phyloP scores from a whole-genome alignment of 2,113 vertebrate species.

The Myiozetetes cayanensis region DNA sequence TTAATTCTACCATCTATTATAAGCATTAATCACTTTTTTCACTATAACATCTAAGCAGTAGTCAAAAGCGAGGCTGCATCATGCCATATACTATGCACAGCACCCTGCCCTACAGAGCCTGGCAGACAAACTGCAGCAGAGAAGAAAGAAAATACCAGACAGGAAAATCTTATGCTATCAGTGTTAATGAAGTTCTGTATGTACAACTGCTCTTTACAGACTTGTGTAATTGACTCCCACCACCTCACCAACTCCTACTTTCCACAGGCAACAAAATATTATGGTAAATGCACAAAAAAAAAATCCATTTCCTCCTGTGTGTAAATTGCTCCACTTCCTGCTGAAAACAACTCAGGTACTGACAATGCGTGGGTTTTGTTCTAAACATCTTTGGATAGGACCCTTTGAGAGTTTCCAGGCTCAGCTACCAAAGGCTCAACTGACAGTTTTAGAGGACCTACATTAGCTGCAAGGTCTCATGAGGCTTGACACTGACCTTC shows the following conservation, averaged over 20 bases:
- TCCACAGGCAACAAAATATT: background rate
- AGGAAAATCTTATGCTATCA: background rate
- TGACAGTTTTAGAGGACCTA: background rate
- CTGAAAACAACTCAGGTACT: background rate
- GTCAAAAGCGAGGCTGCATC: background rate
- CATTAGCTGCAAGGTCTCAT: background rate
- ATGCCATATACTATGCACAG: background rate
- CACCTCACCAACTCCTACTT: background rate
- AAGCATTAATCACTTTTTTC: background rate
- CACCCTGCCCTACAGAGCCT: background rate
- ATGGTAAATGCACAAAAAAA: background rate
- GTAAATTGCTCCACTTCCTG: background rate
- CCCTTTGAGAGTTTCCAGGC: background rate
- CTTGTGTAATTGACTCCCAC: background rate
- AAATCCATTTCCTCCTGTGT: background rate
- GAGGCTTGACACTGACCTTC: background rate
- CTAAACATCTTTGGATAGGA: background rate
- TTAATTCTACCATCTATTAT: background rate
- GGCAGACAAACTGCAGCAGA: background rate
- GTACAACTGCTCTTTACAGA: background rate
- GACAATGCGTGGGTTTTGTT: background rate
- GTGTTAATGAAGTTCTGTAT: background rate
- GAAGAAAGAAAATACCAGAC: background rate
- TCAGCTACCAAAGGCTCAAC: background rate
- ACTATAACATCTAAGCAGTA: background rate